Evolutionary conservation across 1,140 invertebrate genomes (phyloP), one percentile per base, ranked within the genome.

Genomic region (Ericerus pela): DNA sequence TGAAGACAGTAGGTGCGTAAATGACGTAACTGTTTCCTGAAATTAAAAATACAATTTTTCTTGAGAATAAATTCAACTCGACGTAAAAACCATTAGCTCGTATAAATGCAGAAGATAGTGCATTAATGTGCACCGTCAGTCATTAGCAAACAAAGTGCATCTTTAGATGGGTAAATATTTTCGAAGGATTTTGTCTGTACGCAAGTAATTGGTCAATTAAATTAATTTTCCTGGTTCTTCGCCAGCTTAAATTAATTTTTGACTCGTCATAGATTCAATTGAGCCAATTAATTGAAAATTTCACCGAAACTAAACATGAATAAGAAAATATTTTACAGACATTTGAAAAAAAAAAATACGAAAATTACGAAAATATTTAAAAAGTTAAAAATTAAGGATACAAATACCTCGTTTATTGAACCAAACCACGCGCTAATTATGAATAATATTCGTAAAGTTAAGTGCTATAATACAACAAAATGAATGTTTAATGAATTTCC

Each of bases 401-500:
- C 22, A 47, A 24, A 47, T 24, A 5, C 30, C 8, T n/a, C 30
- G 30, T 33, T 33, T 33, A 33, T 33, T 33, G 30, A 33, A 33
- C 30, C 30, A n/a, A n/a, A n/a, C 41, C 26, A 47, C 41, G 41
- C 20, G 20, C 41, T 47, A 47, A 47, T 47, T 47, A 47, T 24
- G 41, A 47, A 22, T 47, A 47, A 47, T 14, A 22, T 16, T 10
- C 41, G 10, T 12, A 24, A 10, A 47, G 26, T 24, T 22, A 33
- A 33, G 8, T 24, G 18, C 10, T 3, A 2, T 24, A 3, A 24
- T 47, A 47, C n/a, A 8, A 4, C 26, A 47, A 20, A 47, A 47
- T 14, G 41, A 47, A 47, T 47, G 26, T 16, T 10, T 47, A 47
- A 47, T 47, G 41, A 47, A 47, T 47, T 47, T 47, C 41, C 41